Base-by-base conservation (phyloP, 1,140 invertebrate species). In the Drosophila lacertosa region DNA sequence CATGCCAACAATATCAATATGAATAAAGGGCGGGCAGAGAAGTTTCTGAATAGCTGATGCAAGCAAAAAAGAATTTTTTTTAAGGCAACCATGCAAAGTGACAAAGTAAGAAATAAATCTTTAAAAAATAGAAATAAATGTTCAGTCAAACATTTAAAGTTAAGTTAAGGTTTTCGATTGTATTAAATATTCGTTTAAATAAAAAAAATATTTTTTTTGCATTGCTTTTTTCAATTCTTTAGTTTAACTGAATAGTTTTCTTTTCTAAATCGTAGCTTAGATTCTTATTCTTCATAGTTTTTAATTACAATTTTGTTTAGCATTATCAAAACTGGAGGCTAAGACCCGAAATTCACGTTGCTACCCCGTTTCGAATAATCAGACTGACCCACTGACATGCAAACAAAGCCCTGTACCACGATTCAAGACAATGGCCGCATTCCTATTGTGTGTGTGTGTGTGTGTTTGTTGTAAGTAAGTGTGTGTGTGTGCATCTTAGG, bases 321-420 rank as follows among this genome's bases (percentile, higher is more conserved):
- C 6, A 7, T 29, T 29, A 1, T 29, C 26, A 15, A 6, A 10
- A 37, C 9, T 53, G 13, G 3, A 3, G 13, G 7, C 6, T 29
- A 5, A 50, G 16, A 18, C 26, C 32, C 15, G 15, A 33, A 60
- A 67, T 18, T 64, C 13, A 35, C 22, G 5, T 16, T 64, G 20
- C 60, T 57, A 10, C 67, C 59, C 51, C 26, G 44, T 29, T 55
- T 45, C 20, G 5, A 58, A 39, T 51, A 65, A 70, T 70, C 67
- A 70, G 45, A 70, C 44, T 84, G 81, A 84, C 81, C 81, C 81
- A 86, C 64, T 86, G 73, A 86, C 74, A 88, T 88, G 82, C 77
- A 88, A 77, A 86, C 82, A 86, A 88, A 75, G 70, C 55, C 59
- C 50, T 74, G 70, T 67, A 77, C 77, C 53, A 42, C 51, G 57